Conservation (phyloP, 1,140 invertebrate species). For the Berghia stephanieae region DNA sequence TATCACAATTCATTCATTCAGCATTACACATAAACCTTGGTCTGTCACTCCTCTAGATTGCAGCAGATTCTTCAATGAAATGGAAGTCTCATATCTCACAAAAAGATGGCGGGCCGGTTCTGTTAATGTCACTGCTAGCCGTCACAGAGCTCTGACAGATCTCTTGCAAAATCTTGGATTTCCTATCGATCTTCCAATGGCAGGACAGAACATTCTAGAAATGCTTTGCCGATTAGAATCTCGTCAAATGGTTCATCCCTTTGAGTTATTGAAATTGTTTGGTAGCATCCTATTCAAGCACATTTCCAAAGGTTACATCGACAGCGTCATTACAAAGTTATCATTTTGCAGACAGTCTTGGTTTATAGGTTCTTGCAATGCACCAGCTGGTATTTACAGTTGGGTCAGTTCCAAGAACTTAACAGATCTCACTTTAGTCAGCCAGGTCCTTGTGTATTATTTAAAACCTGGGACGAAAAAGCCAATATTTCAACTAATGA, state of each 20-base stretch:
- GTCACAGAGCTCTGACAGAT: neutral
- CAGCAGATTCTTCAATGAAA: neutral
- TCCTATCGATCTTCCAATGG: slow-evolving; percentile 13
- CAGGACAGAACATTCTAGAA: slow-evolving; percentile 8
- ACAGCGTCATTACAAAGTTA: neutral
- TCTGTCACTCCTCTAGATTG: neutral
- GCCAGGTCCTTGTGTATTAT: too few species aligned
- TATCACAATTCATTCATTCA: slow-evolving; percentile 14
- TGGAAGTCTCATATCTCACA: neutral
- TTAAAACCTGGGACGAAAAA: too few species aligned
- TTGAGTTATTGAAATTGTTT: neutral
- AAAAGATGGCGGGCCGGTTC: neutral
- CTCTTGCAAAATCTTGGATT: slow-evolving; percentile 6
- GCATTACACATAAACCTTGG: neutral
- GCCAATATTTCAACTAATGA: neutral
- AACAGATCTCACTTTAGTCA: too few species aligned
- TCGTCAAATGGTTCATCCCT: slow-evolving; percentile 9
- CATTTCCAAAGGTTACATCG: slow-evolving; percentile 15
- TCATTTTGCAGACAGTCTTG: neutral
- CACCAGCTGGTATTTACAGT: slow-evolving; percentile 5
- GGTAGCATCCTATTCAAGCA: neutral
- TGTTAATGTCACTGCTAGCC: neutral
- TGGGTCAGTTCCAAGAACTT: too few species aligned
- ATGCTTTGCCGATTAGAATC: slow-evolving; percentile 11
- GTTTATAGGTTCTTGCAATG: neutral